Evolutionary conservation across 2,797 vertebrate genomes (phyloP).

Genomic region (Danio jaintianensis): DNA sequence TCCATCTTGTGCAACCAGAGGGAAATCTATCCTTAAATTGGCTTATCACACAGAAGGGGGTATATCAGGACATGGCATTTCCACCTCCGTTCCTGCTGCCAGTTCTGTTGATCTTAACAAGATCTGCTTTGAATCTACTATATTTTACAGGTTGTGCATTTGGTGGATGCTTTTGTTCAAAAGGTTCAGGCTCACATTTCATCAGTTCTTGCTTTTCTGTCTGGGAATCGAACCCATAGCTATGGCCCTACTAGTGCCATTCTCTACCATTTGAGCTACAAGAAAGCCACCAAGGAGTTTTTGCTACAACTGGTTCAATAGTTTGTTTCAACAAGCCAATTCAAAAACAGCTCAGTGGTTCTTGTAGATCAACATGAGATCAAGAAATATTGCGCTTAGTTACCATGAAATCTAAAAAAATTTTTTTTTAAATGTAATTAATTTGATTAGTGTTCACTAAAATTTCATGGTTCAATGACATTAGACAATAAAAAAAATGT

Average conservation of each 20-base stretch:
- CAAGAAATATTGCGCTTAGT: too few species aligned
- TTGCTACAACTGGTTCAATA: neutral
- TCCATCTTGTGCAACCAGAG: neutral
- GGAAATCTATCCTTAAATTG: constrained; percentile 10
- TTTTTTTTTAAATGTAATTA: neutral
- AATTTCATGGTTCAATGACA: neutral
- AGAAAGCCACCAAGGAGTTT: too few species aligned
- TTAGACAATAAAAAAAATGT: too few species aligned
- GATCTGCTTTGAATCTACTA: constrained; percentile 53
- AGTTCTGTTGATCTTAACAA: constrained; percentile 71
- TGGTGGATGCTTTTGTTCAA: too few species aligned
- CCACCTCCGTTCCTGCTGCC: constrained; percentile 65
- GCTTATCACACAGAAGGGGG: constrained; percentile 54
- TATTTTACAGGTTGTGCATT: too few species aligned
- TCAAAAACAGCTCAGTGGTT: neutral
- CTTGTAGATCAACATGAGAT: neutral
- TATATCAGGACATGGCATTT: constrained; percentile 53
- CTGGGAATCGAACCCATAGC: too few species aligned
- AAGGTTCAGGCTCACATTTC: too few species aligned
- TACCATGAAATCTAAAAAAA: too few species aligned
- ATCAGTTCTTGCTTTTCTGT: too few species aligned
- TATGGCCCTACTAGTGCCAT: too few species aligned
- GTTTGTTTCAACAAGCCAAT: neutral
- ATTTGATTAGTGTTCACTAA: neutral
- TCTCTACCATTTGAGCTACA: too few species aligned